These are phyloP conservation scores for Octonoba sinensis DNA, from an alignment of 2,888 invertebrate species.

Conservation along the genomic window DNA sequence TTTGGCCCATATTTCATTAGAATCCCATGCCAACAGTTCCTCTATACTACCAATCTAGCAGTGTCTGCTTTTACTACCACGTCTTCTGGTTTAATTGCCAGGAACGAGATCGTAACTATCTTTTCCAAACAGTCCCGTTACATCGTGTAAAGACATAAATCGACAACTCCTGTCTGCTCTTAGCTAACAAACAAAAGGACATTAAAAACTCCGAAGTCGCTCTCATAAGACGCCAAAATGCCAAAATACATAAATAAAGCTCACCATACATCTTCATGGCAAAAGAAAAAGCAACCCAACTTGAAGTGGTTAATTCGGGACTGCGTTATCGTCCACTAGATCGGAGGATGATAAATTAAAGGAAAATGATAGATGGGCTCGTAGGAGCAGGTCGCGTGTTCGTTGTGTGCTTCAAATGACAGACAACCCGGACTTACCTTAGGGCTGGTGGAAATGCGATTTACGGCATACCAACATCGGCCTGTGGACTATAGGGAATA, in stretches of 20 bases:
- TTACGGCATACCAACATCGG: conserved; percentile 23
- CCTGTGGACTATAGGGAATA: no score
- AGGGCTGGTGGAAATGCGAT: conserved; percentile 40
- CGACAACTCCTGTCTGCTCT: no score
- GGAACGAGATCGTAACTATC: no score
- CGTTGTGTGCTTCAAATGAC: conserved; percentile 33
- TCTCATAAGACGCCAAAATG: conserved; percentile 2
- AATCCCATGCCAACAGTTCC: no score
- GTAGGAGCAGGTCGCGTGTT: conserved; percentile 53
- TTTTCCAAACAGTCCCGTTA: no score
- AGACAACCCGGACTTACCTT: conserved; percentile 49
- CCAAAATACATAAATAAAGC: conserved; percentile 13
- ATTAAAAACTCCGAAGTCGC: no score
- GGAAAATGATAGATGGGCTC: conserved; percentile 39
- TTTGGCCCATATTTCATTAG: no score
- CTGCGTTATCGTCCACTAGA: conserved; percentile 30
- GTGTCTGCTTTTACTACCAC: no score
- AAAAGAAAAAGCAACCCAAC: conserved; percentile 7
- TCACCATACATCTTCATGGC: conserved; percentile 38
- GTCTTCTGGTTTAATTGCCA: no score
- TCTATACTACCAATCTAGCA: no score
- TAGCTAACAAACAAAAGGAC: no score
- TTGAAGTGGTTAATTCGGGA: conserved; percentile 23
- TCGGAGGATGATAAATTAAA: conserved; percentile 35
- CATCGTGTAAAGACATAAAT: no score